phyloP scores from a whole-genome alignment of 2,888 invertebrate species.

The Plagodis dolabraria region DNA sequence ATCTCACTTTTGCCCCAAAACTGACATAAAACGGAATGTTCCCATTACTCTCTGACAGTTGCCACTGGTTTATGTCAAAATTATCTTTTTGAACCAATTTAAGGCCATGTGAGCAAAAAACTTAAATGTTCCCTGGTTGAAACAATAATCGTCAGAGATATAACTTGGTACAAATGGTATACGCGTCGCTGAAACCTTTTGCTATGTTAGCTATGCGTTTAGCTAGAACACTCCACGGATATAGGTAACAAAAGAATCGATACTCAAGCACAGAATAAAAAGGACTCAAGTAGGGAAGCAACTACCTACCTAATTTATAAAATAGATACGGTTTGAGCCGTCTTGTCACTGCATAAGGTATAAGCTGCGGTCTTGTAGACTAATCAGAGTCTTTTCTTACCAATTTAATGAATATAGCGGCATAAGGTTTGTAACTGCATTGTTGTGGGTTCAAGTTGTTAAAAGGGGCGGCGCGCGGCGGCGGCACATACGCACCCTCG shows the following conservation, averaged over 20 bases:
- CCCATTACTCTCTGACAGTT: conserved; percentile 69
- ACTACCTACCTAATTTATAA: background rate
- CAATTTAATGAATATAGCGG: background rate
- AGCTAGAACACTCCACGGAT: background rate
- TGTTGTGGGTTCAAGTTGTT: conserved; percentile 60
- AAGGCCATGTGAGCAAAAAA: conserved; percentile 72
- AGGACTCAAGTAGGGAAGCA: too few species aligned
- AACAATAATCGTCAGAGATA: conserved; percentile 3
- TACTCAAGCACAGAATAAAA: too few species aligned
- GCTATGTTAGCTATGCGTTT: conserved; percentile 4
- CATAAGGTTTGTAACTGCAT: conserved; percentile 8
- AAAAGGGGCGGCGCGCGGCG: conserved; percentile 46
- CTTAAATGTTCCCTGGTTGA: conserved; percentile 2
- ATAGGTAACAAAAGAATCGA: too few species aligned
- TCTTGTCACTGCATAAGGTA: background rate
- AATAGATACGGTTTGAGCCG: background rate
- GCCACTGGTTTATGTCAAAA: conserved; percentile 81
- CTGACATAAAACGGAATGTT: conserved; percentile 72
- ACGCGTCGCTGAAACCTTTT: background rate
- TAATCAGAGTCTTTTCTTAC: too few species aligned
- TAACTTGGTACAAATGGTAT: background rate
- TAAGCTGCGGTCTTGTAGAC: too few species aligned
- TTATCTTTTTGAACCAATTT: conserved; percentile 78
- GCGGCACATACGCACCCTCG: conserved; percentile 54
- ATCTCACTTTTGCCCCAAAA: conserved; percentile 63